Evolutionary conservation across 2,888 invertebrate species (phyloP), one percentile per base, ranked within the genome.

Genomic region (Protodeltote pygarga): DNA sequence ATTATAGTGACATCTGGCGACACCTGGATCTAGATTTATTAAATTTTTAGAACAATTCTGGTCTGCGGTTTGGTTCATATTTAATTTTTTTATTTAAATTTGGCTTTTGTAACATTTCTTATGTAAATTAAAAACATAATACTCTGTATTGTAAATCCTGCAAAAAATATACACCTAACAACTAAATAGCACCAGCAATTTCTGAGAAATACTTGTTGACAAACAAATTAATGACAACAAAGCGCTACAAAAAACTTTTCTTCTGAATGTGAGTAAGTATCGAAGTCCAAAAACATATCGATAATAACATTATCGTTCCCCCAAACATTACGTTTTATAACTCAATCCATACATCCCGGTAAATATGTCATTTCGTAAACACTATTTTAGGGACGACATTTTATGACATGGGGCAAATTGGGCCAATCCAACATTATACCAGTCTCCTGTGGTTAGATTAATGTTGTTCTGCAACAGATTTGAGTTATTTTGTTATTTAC

Each of bases 371-470:
- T 21, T 40, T 41, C 44, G 37, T 32, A 57, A 53, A 17, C 53
- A 46, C 50, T 59, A 47, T 59, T 21, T n/a, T 15, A 17, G 20
- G 24, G 35, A 28, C 35, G 35, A 28, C 35, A 40, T 60, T 54
- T 45, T 48, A 45, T 49, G 59, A 44, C 33, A 42, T 33, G 33
- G 38, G 24, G 32, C 28, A 50, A 54, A 64, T 50, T 49, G 58
- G 29, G 28, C 19, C 48, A 35, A 50, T 55, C 55, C 47, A 39
- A 37, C 39, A 28, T 17, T 31, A 25, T 32, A 25, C 24, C 29
- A 16, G n/a, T 34, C 41, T 53, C 55, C 39, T 34, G 57, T 31
- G 61, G 54, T 42, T 57, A 62, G 58, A 64, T 59, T 48, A 57
- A 66, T 66, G 59, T 54, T 25, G 20, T 31, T 40, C 28, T 46